Evolutionary conservation across 2,888 invertebrate species (phyloP), one percentile per base, ranked within the genome.

Genomic region (Amblyjoppa proteus): DNA sequence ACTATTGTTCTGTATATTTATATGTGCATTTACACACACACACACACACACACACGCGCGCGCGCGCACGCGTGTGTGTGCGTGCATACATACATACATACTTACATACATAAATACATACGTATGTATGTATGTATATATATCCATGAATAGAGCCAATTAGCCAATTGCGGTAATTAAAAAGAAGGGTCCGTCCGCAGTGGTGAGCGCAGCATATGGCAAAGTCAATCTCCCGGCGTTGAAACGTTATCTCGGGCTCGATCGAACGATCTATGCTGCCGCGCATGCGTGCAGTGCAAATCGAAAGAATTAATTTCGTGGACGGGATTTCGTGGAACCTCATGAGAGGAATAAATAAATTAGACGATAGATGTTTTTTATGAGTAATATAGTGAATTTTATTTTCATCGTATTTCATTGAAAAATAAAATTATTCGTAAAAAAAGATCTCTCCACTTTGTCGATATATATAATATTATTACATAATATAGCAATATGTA

Each of bases 371-470:
- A 28, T 31, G 31, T 71, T 81, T 71, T 81, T 74, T 80, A 88
- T 70, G 82, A 89, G 87, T 92, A 91, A 91, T 92, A 91, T 92
- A 92, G 88, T 91, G 90, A 92, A 91, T 92, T 93, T 93, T 92
- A 92, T 92, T 93, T 91, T 93, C 92, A 91, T 92, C 88, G 90
- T 92, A 91, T 93, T 93, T 93, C 92, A 92, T 93, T 92, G 58
- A 94, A 94, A 94, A 94, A 94, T 94, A 94, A 93, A 94, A 93
- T 93, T 92, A 93, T 94, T 93, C 92, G 93, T 94, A 93, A 92
- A 94, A 93, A 94, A 94, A 93, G 92, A 92, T 92, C 92, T 92
- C 90, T 92, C 88, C 91, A 90, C 88, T 91, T 89, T 90, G 88
- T 92, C 90, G 90, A 91, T 88, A 87, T 88, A 84, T 85, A 85